Percentiles rank a stretch among this genome's conserved stretches.
These are phyloP conservation scores for Steatocranus sp. DNA, from an alignment of 2,797 vertebrate genomes.

Conservation along the genomic window DNA sequence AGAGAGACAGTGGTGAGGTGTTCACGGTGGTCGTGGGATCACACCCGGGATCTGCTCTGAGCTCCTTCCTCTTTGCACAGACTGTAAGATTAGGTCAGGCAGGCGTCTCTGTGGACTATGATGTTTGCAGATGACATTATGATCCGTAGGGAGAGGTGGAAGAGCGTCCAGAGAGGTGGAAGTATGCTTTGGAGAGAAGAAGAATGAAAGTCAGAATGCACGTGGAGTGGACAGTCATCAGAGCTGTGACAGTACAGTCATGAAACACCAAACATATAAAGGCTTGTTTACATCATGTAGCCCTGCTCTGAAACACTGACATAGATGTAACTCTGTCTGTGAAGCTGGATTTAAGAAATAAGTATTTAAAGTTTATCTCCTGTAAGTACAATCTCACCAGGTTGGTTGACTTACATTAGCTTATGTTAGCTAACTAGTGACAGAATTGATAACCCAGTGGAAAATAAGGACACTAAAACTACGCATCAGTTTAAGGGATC, in stretches of 20 bases:
- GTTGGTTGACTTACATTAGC: not conserved
- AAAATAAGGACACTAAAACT: not conserved
- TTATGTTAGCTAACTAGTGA: not conserved
- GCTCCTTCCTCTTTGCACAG: not conserved
- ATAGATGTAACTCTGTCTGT: not conserved
- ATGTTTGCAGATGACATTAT: not conserved
- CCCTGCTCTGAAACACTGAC: not conserved
- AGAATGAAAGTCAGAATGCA: not conserved
- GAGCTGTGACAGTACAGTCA: not conserved
- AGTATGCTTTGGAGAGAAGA: not conserved
- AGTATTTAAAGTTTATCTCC: not conserved
- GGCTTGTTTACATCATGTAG: not conserved
- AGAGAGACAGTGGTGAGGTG: not conserved
- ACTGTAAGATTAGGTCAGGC: not conserved
- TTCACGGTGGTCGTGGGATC: rapidly evolving
- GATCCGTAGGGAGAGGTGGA: not conserved
- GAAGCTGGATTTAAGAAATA: not conserved
- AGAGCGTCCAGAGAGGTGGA: not conserved
- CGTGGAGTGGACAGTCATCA: not conserved
- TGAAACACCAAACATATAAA: not conserved
- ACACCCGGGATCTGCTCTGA: not conserved
- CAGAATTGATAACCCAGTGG: not conserved
- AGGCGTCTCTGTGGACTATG: not conserved
- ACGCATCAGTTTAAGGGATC: not conserved
- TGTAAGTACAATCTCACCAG: not conserved